Evolutionary conservation across 1,140 invertebrate genomes (phyloP), one percentile per base, ranked within the genome.

Genomic region (Drosophila quadrilineata): DNA sequence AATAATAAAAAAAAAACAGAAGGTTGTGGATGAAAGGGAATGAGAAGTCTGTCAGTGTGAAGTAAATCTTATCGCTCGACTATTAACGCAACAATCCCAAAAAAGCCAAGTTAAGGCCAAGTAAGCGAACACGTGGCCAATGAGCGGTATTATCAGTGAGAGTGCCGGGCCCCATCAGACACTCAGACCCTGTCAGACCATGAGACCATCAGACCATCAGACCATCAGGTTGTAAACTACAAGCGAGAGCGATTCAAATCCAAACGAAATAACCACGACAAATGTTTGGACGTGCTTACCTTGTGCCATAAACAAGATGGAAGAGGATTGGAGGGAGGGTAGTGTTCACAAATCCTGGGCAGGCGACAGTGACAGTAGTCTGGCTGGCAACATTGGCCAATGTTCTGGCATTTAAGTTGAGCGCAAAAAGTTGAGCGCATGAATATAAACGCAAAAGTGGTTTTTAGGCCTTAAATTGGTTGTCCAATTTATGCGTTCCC

Each of bases 381-480:
- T 46, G 49, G 50, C 16, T 10, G 56, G 49, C 49, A 33, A 50
- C 21, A 41, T 48, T 66, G 45, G 46, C 54, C 40, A 56, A 36
- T 68, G 63, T 68, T 35, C 62, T 75, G 58, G 68, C 77, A 54
- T 77, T 84, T 77, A 85, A 77, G 70, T 66, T 66, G n/a, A n/a
- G 33, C 19, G 36, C 64, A 60, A 41, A 31, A 50, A 71, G 66
- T 57, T 77, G 54, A 74, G 77, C 73, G 54, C 49, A 71, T 53
- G 73, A 76, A 77, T 85, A 85, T 85, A 85, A 85, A 69, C 70
- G 77, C 62, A 75, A 73, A 85, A 85, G 79, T 85, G 79, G 79
- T 85, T 79, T 84, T 85, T 85, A 75, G 79, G 79, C 79, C 77
- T 85, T 79, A 85, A 85, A 85, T 85, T 85, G 79, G 79, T 75